Evolutionary conservation across 2,888 invertebrate species (phyloP), one percentile per base, ranked within the genome.

Genomic region (Mythimna vitellina): DNA sequence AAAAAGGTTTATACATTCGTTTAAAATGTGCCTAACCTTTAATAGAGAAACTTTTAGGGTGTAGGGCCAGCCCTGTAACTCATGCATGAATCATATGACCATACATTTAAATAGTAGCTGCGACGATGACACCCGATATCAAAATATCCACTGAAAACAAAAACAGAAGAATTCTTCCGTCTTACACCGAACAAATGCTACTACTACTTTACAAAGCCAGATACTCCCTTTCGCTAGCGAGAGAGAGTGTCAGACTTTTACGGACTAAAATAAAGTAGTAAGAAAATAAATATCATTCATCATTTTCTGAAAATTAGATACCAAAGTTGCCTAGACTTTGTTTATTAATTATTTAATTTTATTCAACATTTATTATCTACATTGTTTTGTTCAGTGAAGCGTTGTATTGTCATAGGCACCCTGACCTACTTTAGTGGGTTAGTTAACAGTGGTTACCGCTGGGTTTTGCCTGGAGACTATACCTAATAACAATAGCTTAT

Each of bases 401-500:
- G 46, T n/a, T 35, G 42, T 14, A 46, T 6, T 49, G 12, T 57
- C 32, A 20, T 73, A 38, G n/a, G 22, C 10, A 49, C 35, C 12
- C 7, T 56, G 20, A 22, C 57, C 35, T 57, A 42, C 32, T 32
- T 25, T 25, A 6, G 29, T 51, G 12, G 38, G 17, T 61, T 54
- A 51, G 49, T 25, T 17, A 25, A 25, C 42, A 57, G 32, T 22
- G 56, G 29, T 76, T 49, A 75, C 29, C 46, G 17, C 17, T 17
- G 76, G 60, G 49, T 42, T 74, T 74, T 67, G 38, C 38, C 38
- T 54, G 35, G 49, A 49, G 6, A 49, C 61, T 58, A 7, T 35
- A 42, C 38, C 38, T 38, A 49, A 20, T 49, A 20, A 49, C 49
- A 17, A 6, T 46, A 46, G 46, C 46, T 46, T 46, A 17, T 46